A percentile compares a stretch with the other conserved stretches of the same genome.
Conservation (phyloP, 2,888 invertebrate species). For the Pristionchus arcanus region DNA sequence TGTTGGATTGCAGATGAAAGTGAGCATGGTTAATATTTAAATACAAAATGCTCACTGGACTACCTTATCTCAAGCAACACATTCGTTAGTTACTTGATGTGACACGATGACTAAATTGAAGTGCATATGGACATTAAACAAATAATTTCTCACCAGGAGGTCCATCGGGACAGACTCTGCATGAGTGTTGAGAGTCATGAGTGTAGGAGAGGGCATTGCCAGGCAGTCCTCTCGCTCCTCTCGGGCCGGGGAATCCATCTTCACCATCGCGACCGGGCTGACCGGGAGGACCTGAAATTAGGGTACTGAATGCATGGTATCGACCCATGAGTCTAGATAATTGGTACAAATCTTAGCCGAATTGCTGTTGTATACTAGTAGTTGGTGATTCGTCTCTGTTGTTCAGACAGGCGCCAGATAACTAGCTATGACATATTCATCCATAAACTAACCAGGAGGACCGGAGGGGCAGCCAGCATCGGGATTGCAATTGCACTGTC, state of each 20-base stretch:
- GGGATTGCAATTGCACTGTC: conserved; percentile 51
- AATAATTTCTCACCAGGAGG: conserved; percentile 56
- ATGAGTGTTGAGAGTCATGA: background rate
- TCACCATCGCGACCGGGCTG: conserved; percentile 68
- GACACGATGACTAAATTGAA: too few species aligned
- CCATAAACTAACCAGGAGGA: background rate
- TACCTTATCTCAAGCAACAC: background rate
- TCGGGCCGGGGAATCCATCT: conserved; percentile 69
- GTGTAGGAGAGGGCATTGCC: conserved; percentile 14
- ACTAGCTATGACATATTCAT: background rate
- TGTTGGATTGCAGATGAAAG: background rate
- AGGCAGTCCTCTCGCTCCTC: conserved; percentile 61
- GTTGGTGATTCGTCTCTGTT: too few species aligned
- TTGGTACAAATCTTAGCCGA: too few species aligned
- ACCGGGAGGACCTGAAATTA: conserved; percentile 38
- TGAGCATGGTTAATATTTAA: too few species aligned
- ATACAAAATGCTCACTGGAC: too few species aligned
- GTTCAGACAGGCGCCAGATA: background rate
- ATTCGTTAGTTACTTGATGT: too few species aligned
- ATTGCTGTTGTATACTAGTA: too few species aligned
- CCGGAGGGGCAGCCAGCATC: conserved; percentile 47
- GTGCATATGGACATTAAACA: too few species aligned
- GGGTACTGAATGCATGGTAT: too few species aligned
- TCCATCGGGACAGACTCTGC: conserved; percentile 39
- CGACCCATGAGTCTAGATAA: too few species aligned